Evolutionary conservation across 2,888 invertebrate genomes (phyloP), one percentile per base, ranked within the genome.

Genomic region (Pterobdella sp.): DNA sequence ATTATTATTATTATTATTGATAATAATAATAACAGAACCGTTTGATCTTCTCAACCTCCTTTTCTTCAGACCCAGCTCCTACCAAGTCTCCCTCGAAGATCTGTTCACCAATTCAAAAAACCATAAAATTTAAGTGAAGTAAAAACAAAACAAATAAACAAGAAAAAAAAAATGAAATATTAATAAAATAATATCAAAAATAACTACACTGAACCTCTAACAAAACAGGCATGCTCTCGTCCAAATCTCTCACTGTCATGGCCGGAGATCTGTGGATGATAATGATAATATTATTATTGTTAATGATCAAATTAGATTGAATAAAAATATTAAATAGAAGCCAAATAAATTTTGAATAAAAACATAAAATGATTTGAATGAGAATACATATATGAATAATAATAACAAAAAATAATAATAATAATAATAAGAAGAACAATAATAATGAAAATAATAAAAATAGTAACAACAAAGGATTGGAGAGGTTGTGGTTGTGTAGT

Each of bases 61-160:
- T 96, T 83, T 97, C 96, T 81, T 94, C 94, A 0, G 91, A 89
- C 2, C 91, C 86, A 22, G 88, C 87, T 0, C 94, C 94, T 81
- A 96, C 96, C 56, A 96, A 86, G 84, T 97, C 96, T 75, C 90
- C 89, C 64, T 89, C 88, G 77, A 93, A 93, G 3, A 94, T 84
- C 87, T 89, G 79, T 18, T n/a, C n/a, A n/a, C n/a, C n/a, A n/a
- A n/a, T n/a, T n/a, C n/a, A n/a, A n/a, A n/a, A n/a, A n/a, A n/a
- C n/a, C n/a, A n/a, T n/a, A n/a, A n/a, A n/a, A n/a, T n/a, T n/a
- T n/a, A n/a, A n/a, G n/a, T n/a, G n/a, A n/a, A n/a, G n/a, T n/a
- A 63, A 42, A 60, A 0, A 36, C 32, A 56, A 69, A 32, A 22
- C 36, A 26, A 56, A 69, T 63, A 7, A 10, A 26, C 52, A 26